These are phyloP conservation scores for Cottus gobio DNA, from an alignment of 2,113 vertebrate genomes.

Conservation along the genomic window DNA sequence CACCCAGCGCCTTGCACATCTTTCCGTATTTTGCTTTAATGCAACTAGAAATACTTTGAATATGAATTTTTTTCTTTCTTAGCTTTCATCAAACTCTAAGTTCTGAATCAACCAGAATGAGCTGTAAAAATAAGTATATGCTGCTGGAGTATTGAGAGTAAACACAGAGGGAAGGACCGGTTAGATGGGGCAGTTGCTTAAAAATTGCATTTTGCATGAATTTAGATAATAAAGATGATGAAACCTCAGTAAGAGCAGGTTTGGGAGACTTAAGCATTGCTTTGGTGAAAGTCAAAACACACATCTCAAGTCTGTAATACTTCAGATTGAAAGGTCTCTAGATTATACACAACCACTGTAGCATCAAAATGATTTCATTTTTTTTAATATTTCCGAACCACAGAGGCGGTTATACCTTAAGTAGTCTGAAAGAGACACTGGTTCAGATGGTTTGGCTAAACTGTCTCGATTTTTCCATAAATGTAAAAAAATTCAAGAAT, in stretches of 20 bases:
- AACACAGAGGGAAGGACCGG: background rate
- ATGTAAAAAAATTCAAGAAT: background rate
- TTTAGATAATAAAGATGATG: background rate
- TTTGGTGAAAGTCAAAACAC: no score
- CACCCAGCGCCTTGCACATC: constrained; percentile 11
- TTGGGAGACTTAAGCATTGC: no score
- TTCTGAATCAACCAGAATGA: background rate
- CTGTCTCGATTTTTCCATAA: background rate
- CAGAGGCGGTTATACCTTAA: no score
- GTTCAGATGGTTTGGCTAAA: background rate
- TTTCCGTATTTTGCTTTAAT: constrained; percentile 31
- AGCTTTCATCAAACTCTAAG: background rate
- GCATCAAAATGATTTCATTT: no score
- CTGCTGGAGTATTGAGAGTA: rapidly evolving
- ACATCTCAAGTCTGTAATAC: no score
- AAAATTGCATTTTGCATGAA: background rate
- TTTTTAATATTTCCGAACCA: no score
- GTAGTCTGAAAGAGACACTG: no score
- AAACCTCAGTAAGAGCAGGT: background rate
- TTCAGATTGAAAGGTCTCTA: no score
- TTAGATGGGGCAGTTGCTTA: background rate
- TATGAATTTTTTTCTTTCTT: background rate
- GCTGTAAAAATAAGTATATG: background rate
- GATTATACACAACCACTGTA: no score
- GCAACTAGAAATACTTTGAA: background rate